Evolutionary conservation across 2,113 vertebrate genomes (phyloP).

Genomic region (Neotoma lepida): DNA sequence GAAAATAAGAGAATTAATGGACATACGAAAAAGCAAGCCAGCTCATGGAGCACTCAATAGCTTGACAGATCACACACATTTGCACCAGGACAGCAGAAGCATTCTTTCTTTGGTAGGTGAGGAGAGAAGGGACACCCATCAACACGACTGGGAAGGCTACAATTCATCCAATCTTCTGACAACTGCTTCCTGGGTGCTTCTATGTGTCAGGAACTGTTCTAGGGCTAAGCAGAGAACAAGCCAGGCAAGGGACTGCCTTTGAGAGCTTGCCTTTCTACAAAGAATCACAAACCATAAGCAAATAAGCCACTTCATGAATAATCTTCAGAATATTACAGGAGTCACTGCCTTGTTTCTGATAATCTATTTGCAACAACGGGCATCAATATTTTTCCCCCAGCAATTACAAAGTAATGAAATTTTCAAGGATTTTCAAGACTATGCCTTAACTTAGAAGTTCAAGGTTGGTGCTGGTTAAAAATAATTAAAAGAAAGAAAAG

Average conservation of each 20-base stretch:
- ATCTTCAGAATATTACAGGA: conserved; percentile 8
- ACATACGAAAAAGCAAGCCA: not conserved
- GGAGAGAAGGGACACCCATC: not conserved
- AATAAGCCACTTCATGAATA: not conserved
- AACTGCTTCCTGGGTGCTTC: not conserved
- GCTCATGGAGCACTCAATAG: not conserved
- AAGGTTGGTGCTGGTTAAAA: not conserved
- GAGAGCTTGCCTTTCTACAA: conserved; percentile 36
- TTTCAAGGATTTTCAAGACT: not conserved
- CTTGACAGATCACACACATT: not conserved
- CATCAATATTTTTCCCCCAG: not conserved
- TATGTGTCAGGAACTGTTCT: not conserved
- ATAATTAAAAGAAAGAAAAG: not conserved
- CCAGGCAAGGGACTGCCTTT: not conserved
- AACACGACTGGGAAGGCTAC: not conserved
- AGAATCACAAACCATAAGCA: conserved; percentile 14
- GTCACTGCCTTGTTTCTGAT: not conserved
- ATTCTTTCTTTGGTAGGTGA: conserved; percentile 30
- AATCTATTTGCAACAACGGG: not conserved
- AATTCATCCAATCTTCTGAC: conserved; percentile 6
- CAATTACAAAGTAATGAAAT: conserved; percentile 22
- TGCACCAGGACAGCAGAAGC: not conserved
- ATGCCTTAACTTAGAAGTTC: not conserved
- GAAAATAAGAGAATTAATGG: conserved; percentile 1
- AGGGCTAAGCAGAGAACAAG: not conserved